Evolutionary conservation across 2,113 vertebrate species (phyloP).

Genomic region (Erythrocercus mccallii): DNA sequence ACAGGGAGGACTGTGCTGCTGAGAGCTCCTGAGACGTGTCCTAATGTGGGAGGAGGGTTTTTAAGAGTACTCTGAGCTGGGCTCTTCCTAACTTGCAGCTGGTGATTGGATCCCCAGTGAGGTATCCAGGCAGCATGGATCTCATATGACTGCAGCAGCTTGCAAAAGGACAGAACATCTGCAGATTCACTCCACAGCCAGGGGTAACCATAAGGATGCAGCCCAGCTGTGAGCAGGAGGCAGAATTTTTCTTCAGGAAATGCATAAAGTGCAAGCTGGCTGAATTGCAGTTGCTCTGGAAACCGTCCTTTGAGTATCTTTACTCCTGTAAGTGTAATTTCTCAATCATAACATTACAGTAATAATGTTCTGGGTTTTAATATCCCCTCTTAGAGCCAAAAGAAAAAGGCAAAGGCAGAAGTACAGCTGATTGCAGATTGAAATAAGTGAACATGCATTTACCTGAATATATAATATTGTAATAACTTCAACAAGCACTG

Average conservation of each 20-base stretch:
- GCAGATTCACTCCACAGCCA: not conserved
- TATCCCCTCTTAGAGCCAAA: not conserved
- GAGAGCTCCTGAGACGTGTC: not conserved
- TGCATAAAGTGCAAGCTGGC: not conserved
- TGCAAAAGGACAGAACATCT: not conserved
- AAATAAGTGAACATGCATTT: not conserved
- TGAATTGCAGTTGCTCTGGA: not conserved
- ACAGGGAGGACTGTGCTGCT: not conserved
- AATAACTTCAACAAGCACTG: not conserved
- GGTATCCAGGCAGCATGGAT: not conserved
- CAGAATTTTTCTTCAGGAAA: not conserved
- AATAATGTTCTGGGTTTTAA: not conserved
- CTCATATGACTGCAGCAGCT: not conserved
- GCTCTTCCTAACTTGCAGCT: not conserved
- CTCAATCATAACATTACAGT: conserved; percentile 14
- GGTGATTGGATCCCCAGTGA: not conserved
- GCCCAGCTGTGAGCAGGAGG: not conserved
- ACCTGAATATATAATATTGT: not conserved
- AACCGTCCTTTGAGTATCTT: not conserved
- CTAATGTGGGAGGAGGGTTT: not conserved
- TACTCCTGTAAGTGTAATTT: not conserved
- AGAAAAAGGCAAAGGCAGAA: not conserved
- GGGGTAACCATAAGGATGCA: not conserved
- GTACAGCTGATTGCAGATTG: not conserved
- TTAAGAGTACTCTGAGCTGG: not conserved